phyloP scores from a whole-genome alignment of 2,888 invertebrate species.

The Bedellia somnulentella region DNA sequence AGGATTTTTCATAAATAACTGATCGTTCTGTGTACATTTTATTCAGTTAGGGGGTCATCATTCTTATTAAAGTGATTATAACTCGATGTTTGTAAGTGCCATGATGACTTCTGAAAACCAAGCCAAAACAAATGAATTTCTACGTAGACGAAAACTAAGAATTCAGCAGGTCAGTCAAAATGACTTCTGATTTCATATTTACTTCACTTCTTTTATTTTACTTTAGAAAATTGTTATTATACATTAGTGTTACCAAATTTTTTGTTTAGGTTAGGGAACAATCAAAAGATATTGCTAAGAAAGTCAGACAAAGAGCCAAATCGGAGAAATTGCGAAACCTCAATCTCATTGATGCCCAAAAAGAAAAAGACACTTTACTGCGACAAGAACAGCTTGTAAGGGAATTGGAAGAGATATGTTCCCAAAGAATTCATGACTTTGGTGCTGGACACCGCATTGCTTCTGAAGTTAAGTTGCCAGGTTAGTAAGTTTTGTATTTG shows the following conservation, averaged over 20 bases:
- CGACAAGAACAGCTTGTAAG: conserved; percentile 39
- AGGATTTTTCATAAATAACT: no score
- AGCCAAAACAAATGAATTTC: conserved; percentile 50
- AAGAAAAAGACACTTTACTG: conserved; percentile 34
- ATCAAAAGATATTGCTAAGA: conserved; percentile 52
- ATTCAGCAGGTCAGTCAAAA: conserved; percentile 36
- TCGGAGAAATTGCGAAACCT: conserved; percentile 34
- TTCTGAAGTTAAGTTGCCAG: conserved; percentile 19
- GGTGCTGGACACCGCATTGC: conserved; percentile 38
- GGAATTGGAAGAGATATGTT: conserved; percentile 32
- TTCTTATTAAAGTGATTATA: no score
- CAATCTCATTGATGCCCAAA: conserved; percentile 26
- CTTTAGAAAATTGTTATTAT: no score
- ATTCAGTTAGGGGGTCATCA: no score
- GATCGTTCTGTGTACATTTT: no score
- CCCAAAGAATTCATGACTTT: conserved; percentile 29
- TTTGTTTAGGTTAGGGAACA: conserved; percentile 57
- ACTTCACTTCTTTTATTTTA: no score
- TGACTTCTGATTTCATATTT: no score
- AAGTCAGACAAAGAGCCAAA: conserved; percentile 43
- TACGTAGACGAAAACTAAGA: conserved; percentile 43
- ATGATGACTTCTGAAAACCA: conserved; percentile 43
- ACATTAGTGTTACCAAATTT: no score
- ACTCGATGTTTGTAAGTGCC: no score
- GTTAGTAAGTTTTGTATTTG: conserved; percentile 13